These are phyloP conservation scores for Dasyprocta punctata DNA, from an alignment of 2,113 vertebrate genomes.

Conservation along the genomic window DNA sequence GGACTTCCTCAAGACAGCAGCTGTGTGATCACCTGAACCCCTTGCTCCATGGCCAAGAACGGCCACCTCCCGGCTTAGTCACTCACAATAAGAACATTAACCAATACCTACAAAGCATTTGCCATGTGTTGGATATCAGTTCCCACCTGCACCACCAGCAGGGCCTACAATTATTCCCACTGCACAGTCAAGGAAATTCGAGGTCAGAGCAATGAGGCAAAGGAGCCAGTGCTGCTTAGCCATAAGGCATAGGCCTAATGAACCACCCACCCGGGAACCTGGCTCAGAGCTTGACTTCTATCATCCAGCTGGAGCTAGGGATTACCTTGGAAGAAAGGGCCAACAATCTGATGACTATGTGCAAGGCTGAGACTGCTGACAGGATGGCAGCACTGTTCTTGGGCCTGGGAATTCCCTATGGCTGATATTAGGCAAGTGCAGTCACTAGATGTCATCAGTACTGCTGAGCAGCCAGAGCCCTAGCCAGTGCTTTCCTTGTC, in stretches of 20 bases:
- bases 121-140: accelerated
- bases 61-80: accelerated
- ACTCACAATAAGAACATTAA: accelerated
- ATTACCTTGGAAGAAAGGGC: background rate
- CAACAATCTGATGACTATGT: accelerated
- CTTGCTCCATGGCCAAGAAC: background rate
- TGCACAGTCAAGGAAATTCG: too few relatives aligned
- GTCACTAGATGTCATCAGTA: too few relatives aligned
- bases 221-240: accelerated
- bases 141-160: background rate
- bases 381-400: background rate
- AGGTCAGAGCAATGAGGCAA: background rate
- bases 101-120: accelerated
- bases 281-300: background rate
- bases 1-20: background rate
- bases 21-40: background rate
- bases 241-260: background rate
- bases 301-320: background rate
- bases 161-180: accelerated
- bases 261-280: background rate
- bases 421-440: background rate
- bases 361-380: accelerated
- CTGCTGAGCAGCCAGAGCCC: background rate
- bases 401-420: background rate
- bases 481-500: accelerated